A percentile compares a stretch with the other conserved stretches of the same genome.
These are phyloP conservation scores for Halictus rubicundus DNA, from an alignment of 1,140 invertebrate species.

Conservation along the genomic window DNA sequence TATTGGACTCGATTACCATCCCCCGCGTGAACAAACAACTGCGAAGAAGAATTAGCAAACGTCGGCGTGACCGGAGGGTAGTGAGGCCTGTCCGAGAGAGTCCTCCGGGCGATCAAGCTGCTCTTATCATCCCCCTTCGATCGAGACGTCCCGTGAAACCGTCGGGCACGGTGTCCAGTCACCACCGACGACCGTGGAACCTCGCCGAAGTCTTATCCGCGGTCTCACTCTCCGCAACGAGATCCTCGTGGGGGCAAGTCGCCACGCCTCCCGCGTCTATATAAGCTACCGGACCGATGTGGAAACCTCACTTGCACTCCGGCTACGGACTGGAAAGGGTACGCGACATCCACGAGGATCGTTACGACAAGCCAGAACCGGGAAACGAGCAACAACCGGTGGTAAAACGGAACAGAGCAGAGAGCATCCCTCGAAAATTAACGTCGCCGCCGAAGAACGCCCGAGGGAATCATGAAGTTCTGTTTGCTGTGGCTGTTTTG, in stretches of 20 bases:
- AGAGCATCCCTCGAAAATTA: no score
- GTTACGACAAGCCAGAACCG: no score
- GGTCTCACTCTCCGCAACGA: constrained; percentile 38
- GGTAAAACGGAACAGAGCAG: no score
- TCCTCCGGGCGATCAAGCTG: neutral
- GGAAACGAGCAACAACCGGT: no score
- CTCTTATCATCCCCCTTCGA: neutral
- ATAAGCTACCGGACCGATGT: constrained; percentile 64
- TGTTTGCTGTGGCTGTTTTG: constrained; percentile 60
- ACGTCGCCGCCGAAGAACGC: no score
- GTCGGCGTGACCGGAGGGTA: no score
- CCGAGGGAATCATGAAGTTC: constrained; percentile 61
- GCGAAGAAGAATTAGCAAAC: no score
- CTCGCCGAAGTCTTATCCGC: constrained; percentile 36
- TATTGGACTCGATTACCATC: no score
- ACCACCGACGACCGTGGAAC: constrained; percentile 24
- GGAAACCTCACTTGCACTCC: constrained; percentile 68
- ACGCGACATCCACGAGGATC: constrained; percentile 10
- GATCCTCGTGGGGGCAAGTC: constrained; percentile 60
- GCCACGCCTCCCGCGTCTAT: constrained; percentile 74
- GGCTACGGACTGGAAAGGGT: constrained; percentile 42
- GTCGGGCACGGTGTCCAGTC: constrained; percentile 10
- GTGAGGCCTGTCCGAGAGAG: neutral
- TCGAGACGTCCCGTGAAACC: neutral
- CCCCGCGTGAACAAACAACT: no score